Evolutionary conservation across 30 jellyfish, hydroid and myxozoan species (phyloP).

Genomic region (Chironex yamaguchii): DNA sequence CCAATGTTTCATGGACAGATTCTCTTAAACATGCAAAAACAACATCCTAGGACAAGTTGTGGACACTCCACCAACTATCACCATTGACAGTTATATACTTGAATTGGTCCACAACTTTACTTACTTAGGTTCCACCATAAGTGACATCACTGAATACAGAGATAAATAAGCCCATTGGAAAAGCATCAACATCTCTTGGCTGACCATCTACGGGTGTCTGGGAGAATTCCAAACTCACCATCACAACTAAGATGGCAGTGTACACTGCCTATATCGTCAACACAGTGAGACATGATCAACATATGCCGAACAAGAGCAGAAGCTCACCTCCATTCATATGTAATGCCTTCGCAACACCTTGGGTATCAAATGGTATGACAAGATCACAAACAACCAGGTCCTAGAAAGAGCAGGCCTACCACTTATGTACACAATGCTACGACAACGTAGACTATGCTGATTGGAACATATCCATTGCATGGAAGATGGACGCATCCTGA

Average conservation of each 20-base stretch:
- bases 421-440: background rate
- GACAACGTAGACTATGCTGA: background rate
- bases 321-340: background rate
- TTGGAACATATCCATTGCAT: background rate
- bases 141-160: background rate
- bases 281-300: background rate
- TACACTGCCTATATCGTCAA: background rate
- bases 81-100: background rate
- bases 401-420: background rate
- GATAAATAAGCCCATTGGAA: background rate
- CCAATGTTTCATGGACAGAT: background rate
- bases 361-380: background rate
- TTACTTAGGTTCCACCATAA: background rate
- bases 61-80: background rate
- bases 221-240: background rate
- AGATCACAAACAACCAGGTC: background rate
- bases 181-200: background rate
- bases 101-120: constrained; percentile 8
- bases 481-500: background rate
- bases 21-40: background rate
- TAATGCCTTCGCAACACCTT: background rate
- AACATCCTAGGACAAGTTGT: background rate
- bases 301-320: background rate
- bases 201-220: background rate
- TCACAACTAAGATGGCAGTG: background rate